phyloP scores from a whole-genome alignment of 2,888 invertebrate genomes.

The Drosophila anomalata region DNA sequence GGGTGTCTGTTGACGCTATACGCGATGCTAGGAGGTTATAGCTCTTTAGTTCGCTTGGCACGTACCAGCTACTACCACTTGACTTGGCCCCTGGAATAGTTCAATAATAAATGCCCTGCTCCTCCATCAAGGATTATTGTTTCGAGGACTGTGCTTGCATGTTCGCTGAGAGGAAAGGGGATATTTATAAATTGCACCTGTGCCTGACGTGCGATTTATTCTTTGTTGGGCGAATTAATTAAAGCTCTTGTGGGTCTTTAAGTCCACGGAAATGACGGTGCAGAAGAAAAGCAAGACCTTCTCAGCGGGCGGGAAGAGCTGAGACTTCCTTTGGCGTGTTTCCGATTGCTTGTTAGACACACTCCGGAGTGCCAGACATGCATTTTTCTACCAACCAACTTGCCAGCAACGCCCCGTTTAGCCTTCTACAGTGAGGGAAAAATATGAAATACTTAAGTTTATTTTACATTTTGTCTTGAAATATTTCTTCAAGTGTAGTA shows the following conservation, averaged over 20 bases:
- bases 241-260: slow-evolving; percentile 51
- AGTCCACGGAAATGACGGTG: slow-evolving; percentile 43
- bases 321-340: slow-evolving; percentile 49
- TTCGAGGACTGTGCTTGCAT: slow-evolving; percentile 52
- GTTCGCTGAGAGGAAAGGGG: slow-evolving; percentile 21
- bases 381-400: slow-evolving; percentile 64
- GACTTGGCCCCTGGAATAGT: slow-evolving; percentile 49
- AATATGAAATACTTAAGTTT: neutral
- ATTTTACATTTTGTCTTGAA: neutral
- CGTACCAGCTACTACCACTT: slow-evolving; percentile 50
- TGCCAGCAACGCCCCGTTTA: slow-evolving; percentile 26
- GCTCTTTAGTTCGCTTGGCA: slow-evolving; percentile 49
- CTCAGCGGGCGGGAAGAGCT: slow-evolving; percentile 1
- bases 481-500: neutral
- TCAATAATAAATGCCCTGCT: slow-evolving; percentile 82
- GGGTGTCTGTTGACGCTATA: slow-evolving; percentile 36
- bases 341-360: slow-evolving; percentile 65
- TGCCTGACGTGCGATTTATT: slow-evolving; percentile 58
- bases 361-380: slow-evolving; percentile 63
- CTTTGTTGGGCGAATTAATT: slow-evolving; percentile 64
- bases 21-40: slow-evolving; percentile 1
- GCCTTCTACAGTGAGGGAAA: slow-evolving; percentile 1
- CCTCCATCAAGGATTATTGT: slow-evolving; percentile 81
- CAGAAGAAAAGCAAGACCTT: slow-evolving; percentile 13
- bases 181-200: slow-evolving; percentile 80